Percentiles rank a stretch among this genome's conserved stretches.
phyloP scores from a whole-genome alignment of 2,113 vertebrate species.

The Phalacrocorax aristotelis region DNA sequence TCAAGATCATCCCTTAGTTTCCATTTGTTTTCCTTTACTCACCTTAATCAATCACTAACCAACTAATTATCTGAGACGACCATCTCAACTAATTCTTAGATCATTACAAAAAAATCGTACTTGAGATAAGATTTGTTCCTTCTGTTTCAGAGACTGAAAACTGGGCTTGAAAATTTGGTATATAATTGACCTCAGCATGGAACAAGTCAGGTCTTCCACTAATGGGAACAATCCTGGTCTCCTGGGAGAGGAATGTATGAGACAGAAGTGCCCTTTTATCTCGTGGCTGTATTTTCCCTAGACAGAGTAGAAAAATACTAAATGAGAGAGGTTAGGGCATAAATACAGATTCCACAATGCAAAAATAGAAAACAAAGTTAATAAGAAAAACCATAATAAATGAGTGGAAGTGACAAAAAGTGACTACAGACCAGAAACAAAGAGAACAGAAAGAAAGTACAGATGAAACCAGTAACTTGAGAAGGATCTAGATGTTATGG shows the following conservation, averaged over 20 bases:
- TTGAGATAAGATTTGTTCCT: neutral
- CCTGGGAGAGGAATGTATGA: constrained; percentile 39
- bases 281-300: constrained; percentile 24
- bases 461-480: neutral
- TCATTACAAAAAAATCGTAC: neutral
- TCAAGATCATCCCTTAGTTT: neutral
- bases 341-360: neutral
- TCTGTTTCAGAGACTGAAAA: neutral
- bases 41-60: neutral
- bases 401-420: constrained; percentile 14
- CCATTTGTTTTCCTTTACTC: neutral
- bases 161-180: neutral
- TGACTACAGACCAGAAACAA: neutral
- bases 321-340: neutral
- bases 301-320: constrained; percentile 1
- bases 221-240: neutral
- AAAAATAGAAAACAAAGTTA: constrained; percentile 38
- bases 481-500: neutral
- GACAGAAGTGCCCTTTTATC: constrained; percentile 37
- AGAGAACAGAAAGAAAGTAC: neutral
- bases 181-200: neutral
- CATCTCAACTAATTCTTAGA: neutral
- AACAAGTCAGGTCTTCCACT: neutral
- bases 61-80: neutral
- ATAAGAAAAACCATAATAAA: constrained; percentile 13